Base-by-base conservation (phyloP, 2,797 vertebrate genomes). In the Cossypha polioptera region DNA sequence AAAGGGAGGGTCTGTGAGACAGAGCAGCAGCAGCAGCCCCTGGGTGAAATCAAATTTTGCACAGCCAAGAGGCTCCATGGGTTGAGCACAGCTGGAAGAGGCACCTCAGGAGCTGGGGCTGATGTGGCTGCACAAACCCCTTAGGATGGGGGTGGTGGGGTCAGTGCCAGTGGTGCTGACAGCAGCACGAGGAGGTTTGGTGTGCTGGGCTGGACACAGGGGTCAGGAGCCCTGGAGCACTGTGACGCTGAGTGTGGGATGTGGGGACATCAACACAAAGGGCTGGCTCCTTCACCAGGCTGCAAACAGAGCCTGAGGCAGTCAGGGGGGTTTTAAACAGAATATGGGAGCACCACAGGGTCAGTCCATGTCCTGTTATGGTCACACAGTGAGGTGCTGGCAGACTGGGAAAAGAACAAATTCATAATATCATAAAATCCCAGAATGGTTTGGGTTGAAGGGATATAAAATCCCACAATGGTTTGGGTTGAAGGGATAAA, bases 191-290 rank as follows among this genome's bases (percentile, higher is more conserved):
- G 51, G 24, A 31, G 13, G 29, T 31, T 15, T 43, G 82, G 28
- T 20, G n/a, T 6, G 3, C 16, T 16, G 71, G 62, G 6, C 42
- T 48, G 40, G 50, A 9, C 12, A 9, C 12, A 3, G 24, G 17
- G 20, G 7, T 3, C 22, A 48, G 47, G 40, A 69, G 5, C 5
- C 20, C 15, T 1, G 0, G 11, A 73, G 25, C 8, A 1, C 16
- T 0, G 0, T 19, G 31, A 5, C 26, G 31, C 6, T 3, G 2
- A 1, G 40, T 0, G 5, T 31, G 72, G n/a, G 79, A 21, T 4
- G 13, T 0, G 35, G 43, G n/a, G 35, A 42, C 22, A 25, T 7
- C 0, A 2, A 17, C 16, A 13, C 1, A 8, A 31, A 66, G 63
- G 31, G n/a, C 58, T 71, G 63, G 5, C 5, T 40, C 69, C 73